Percentiles rank a stretch among this genome's conserved stretches.
Conservation (phyloP, 2,113 vertebrate species). For the Oostethus manadensis region DNA sequence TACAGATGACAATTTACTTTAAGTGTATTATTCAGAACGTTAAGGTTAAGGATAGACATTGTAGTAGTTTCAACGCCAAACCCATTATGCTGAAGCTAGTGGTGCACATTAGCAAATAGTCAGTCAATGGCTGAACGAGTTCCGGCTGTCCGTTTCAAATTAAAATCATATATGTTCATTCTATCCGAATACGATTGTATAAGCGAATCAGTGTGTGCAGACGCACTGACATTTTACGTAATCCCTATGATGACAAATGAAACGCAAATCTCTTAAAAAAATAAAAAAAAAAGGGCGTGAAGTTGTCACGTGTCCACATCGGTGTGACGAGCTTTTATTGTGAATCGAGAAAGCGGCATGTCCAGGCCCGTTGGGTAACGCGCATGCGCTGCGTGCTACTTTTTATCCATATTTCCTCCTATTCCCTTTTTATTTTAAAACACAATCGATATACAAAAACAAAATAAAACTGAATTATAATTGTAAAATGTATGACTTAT, state of each 20-base stretch:
- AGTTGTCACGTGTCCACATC: too few relatives aligned
- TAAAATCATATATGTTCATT: constrained; percentile 3
- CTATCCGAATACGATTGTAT: not conserved
- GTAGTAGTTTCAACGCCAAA: not conserved
- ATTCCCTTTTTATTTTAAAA: not conserved
- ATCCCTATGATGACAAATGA: too few relatives aligned
- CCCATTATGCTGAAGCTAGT: constrained; percentile 24
- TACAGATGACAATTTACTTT: constrained; percentile 11
- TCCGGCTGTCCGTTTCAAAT: constrained; percentile 38
- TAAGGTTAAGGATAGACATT: not conserved
- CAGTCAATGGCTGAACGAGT: not conserved
- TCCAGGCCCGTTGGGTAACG: not conserved
- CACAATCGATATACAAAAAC: not conserved
- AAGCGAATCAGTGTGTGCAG: not conserved
- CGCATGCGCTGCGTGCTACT: constrained; percentile 15
- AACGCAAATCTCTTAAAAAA: too few relatives aligned
- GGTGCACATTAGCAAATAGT: constrained; percentile 10
- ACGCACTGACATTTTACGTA: too few relatives aligned
- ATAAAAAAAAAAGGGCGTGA: too few relatives aligned
- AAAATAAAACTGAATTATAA: not conserved
- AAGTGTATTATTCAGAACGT: not conserved
- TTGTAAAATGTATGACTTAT: not conserved
- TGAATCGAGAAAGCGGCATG: not conserved
- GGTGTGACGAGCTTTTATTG: constrained; percentile 8
- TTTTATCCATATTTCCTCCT: not conserved